These are phyloP conservation scores for Heliothis peltigera DNA, from an alignment of 2,888 invertebrate genomes.

Conservation along the genomic window DNA sequence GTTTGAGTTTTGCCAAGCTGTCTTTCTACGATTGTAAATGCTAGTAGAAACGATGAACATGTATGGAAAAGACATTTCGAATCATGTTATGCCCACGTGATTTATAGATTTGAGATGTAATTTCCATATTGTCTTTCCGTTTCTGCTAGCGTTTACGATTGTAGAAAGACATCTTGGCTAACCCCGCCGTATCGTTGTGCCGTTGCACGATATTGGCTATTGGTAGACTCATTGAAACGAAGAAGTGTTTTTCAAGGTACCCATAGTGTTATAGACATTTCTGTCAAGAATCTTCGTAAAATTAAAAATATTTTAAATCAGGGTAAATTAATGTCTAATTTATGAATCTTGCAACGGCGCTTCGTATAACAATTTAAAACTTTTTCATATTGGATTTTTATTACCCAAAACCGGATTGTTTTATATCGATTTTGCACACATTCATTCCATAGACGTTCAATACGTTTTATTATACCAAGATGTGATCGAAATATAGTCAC, in stretches of 20 bases:
- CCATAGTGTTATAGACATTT: not conserved
- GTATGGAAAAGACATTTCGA: too few relatives aligned
- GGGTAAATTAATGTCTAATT: constrained; percentile 27
- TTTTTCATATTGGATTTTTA: not conserved
- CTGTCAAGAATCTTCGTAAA: not conserved
- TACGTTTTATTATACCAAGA: constrained; percentile 20
- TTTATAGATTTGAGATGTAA: too few relatives aligned
- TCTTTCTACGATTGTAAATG: too few relatives aligned
- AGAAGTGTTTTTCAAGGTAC: not conserved
- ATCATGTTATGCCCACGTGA: too few relatives aligned
- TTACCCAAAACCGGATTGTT: constrained; percentile 19
- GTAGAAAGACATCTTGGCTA: too few relatives aligned
- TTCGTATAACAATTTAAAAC: not conserved
- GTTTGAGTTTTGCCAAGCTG: too few relatives aligned
- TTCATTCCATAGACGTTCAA: constrained; percentile 45
- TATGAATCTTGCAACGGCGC: constrained; percentile 19
- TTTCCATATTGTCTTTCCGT: too few relatives aligned
- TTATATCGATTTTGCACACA: constrained; percentile 17
- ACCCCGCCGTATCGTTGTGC: constrained; percentile 16
- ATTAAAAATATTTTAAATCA: constrained; percentile 4
- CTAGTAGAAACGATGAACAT: too few relatives aligned
- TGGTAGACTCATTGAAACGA: not conserved
- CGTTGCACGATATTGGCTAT: constrained; percentile 11
- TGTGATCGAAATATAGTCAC: constrained; percentile 29
- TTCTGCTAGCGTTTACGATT: too few relatives aligned